Evolutionary conservation across 1,140 invertebrate species (phyloP).

Genomic region (Lineus longissimus): DNA sequence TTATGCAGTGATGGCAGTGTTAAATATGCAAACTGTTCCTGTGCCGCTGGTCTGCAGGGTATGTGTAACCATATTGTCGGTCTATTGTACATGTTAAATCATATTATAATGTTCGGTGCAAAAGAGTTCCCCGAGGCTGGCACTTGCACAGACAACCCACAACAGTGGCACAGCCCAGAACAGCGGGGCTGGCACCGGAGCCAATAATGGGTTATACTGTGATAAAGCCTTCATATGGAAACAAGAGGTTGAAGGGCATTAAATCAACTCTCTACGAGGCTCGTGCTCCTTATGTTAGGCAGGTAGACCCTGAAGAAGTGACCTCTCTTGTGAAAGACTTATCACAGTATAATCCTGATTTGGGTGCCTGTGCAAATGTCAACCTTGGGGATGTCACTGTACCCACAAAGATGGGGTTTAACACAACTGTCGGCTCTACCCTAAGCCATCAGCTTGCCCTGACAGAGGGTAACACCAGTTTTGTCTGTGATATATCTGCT

Average conservation of each 20-base stretch:
- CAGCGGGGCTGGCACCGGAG: neutral
- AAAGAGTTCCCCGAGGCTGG: neutral
- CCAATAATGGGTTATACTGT: conserved; percentile 1
- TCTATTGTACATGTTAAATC: neutral
- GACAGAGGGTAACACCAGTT: neutral
- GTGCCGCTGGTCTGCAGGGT: neutral
- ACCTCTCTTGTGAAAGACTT: neutral
- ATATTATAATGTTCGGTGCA: neutral
- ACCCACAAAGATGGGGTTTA: neutral
- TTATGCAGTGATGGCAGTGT: neutral
- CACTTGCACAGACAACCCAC: conserved; percentile 1
- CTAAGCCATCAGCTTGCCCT: neutral
- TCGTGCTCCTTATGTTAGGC: neutral
- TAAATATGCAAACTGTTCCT: neutral
- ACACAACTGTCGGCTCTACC: neutral
- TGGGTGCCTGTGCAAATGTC: neutral
- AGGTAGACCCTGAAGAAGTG: neutral
- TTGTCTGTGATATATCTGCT: neutral
- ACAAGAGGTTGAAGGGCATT: neutral
- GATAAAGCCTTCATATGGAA: neutral
- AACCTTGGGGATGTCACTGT: neutral
- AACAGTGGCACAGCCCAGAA: conserved; percentile 2
- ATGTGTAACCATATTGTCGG: conserved; percentile 1
- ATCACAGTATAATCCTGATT: neutral
- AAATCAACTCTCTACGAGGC: conserved; percentile 1